Conservation (phyloP, 1,140 invertebrate species). For the Eumaeus atala region DNA sequence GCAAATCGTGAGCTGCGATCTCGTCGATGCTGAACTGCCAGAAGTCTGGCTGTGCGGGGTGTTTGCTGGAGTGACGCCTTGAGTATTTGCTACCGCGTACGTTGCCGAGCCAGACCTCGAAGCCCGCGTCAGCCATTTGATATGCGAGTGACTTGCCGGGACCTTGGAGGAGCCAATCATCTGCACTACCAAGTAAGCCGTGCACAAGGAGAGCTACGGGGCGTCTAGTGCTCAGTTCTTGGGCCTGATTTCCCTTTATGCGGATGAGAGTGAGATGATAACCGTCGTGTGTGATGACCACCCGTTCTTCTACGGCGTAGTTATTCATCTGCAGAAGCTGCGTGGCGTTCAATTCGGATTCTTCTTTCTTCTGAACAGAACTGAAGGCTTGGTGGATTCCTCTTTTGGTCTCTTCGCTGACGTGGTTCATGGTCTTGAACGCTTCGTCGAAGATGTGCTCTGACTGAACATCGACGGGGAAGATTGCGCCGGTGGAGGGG, state of each 20-base stretch:
- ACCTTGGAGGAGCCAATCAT: slow-evolving; percentile 77
- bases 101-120: slow-evolving; percentile 87
- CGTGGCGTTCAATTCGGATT: slow-evolving; percentile 39
- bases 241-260: slow-evolving; percentile 58
- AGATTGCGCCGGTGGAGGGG: too few relatives aligned
- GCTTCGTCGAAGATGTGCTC: slow-evolving; percentile 45
- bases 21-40: slow-evolving; percentile 80
- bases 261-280: slow-evolving; percentile 77
- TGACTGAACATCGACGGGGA: slow-evolving; percentile 10
- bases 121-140: slow-evolving; percentile 75
- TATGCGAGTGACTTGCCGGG: slow-evolving; percentile 72
- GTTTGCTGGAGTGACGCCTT: slow-evolving; percentile 73
- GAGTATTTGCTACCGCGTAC: slow-evolving; percentile 83
- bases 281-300: slow-evolving; percentile 76
- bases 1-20: slow-evolving; percentile 83
- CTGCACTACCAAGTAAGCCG: slow-evolving; percentile 77
- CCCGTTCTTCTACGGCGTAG: slow-evolving; percentile 76
- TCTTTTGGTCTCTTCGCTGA: slow-evolving; percentile 37
- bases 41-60: slow-evolving; percentile 60
- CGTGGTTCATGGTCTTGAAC: slow-evolving; percentile 42
- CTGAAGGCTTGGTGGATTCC: slow-evolving; percentile 38
- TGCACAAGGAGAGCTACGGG: slow-evolving; percentile 78
- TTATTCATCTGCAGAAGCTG: slow-evolving; percentile 60
- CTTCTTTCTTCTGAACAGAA: slow-evolving; percentile 28
- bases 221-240: slow-evolving; percentile 13